Conservation (phyloP, 2,888 invertebrate genomes). For the Balanococcus diminutus region DNA sequence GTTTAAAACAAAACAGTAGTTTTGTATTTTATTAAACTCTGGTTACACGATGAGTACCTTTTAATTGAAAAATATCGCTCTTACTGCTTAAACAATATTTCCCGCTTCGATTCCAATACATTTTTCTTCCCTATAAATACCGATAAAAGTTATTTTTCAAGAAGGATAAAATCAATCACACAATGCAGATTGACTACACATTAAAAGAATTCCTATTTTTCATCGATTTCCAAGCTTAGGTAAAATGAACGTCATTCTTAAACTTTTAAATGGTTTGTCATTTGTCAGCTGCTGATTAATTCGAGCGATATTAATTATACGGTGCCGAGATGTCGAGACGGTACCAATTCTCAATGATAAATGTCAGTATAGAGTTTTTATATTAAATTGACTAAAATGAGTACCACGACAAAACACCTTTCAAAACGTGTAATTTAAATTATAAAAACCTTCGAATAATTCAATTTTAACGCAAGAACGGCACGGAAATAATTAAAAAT, state of each 20-base stretch:
- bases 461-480: neutral
- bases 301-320: neutral
- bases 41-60: too few species aligned
- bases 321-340: neutral
- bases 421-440: neutral
- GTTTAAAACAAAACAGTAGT: too few species aligned
- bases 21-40: too few species aligned
- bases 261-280: neutral
- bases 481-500: neutral
- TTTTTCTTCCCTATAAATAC: too few species aligned
- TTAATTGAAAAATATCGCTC: too few species aligned
- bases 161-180: too few species aligned
- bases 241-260: neutral
- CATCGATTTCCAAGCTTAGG: neutral
- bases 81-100: too few species aligned
- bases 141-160: too few species aligned
- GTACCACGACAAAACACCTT: neutral
- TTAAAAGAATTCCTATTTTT: neutral
- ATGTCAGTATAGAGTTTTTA: neutral
- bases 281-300: neutral
- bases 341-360: neutral
- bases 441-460: neutral
- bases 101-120: too few species aligned
- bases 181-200: too few species aligned
- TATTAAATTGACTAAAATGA: neutral